Evolutionary conservation across 2,113 vertebrate species (phyloP).

Genomic region (Lamprotornis superbus): DNA sequence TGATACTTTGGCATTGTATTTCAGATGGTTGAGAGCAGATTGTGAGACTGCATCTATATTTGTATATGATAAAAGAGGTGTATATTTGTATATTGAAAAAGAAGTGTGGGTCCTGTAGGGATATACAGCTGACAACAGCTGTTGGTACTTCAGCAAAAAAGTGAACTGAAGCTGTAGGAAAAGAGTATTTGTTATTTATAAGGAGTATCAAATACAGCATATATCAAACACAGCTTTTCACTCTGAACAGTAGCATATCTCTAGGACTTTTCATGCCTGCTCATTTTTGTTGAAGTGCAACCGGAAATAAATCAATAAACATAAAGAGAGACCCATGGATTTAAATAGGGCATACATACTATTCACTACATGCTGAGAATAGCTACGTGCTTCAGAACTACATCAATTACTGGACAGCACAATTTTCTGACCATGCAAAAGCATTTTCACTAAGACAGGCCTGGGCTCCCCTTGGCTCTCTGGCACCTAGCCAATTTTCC

Average conservation of each 20-base stretch:
- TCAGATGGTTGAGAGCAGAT: neutral
- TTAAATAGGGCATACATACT: neutral
- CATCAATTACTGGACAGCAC: neutral
- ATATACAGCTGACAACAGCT: neutral
- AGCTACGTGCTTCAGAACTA: neutral
- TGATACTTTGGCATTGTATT: neutral
- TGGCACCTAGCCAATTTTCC: neutral
- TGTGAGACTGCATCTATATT: rapidly evolving
- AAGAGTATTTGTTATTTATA: neutral
- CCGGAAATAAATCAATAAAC: neutral
- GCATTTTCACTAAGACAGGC: neutral
- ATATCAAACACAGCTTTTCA: neutral
- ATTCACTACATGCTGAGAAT: neutral
- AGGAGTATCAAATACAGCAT: neutral
- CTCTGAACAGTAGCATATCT: neutral
- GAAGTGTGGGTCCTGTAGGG: neutral
- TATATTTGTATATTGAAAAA: neutral
- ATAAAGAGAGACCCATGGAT: neutral
- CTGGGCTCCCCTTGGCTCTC: neutral
- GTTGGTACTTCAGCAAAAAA: neutral
- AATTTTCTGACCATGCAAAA: neutral
- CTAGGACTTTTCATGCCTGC: neutral
- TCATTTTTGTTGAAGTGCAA: neutral
- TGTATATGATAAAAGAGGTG: neutral
- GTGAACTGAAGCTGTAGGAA: neutral